Evolutionary conservation across 2,113 vertebrate genomes (phyloP).

Genomic region (Heterocephalus glaber): DNA sequence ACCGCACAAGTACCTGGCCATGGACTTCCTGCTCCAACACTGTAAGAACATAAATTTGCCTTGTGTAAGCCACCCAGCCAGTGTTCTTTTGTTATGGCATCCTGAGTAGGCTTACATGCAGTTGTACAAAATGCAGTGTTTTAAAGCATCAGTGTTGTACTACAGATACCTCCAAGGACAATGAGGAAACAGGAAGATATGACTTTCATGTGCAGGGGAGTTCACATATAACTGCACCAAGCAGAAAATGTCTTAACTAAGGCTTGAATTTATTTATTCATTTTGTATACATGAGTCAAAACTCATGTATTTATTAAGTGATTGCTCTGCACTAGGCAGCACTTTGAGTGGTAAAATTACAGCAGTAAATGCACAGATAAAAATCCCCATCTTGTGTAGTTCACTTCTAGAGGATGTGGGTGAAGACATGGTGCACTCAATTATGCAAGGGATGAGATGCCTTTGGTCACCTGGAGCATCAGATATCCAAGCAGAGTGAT

Average conservation of each 20-base stretch:
- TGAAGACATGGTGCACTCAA: neutral
- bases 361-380: neutral
- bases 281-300: neutral
- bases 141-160: fast-evolving
- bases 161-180: neutral
- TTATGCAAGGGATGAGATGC: neutral
- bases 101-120: neutral
- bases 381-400: too few species aligned
- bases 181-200: neutral
- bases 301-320: neutral
- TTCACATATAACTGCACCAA: neutral
- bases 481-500: neutral
- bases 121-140: neutral
- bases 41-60: neutral
- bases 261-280: neutral
- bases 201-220: neutral
- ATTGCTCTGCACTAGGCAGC: neutral
- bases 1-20: neutral
- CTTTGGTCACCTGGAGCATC: neutral
- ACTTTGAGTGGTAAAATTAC: neutral
- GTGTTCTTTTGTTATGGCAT: neutral
- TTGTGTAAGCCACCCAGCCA: neutral
- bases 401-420: neutral
- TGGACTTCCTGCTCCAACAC: neutral
- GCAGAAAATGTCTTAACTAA: neutral